Evolutionary conservation across 92 coral and sea anemone species (phyloP).

Genomic region (Nematostella vectensis): DNA sequence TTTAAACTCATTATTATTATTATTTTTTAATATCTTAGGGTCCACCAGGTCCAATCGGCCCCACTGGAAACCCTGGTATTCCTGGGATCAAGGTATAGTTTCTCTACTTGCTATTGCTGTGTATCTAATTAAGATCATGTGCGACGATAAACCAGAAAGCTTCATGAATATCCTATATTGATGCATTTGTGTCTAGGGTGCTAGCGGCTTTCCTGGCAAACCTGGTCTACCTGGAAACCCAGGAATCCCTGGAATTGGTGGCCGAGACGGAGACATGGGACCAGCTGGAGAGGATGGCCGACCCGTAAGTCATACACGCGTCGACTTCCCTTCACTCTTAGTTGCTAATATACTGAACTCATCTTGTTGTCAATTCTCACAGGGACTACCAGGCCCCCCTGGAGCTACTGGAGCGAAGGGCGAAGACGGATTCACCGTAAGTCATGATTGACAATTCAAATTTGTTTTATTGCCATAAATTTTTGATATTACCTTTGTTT

Average conservation of each 20-base stretch:
- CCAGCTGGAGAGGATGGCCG: conserved; percentile 46
- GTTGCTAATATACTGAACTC: too few species aligned
- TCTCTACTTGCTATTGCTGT: too few species aligned
- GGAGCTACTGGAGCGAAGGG: conserved; percentile 67
- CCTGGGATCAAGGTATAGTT: conserved; percentile 52
- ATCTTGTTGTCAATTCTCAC: too few species aligned
- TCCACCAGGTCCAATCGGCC: conserved; percentile 27
- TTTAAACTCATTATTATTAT: too few species aligned
- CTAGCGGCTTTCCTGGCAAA: conserved; percentile 28
- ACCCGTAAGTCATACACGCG: conserved; percentile 28
- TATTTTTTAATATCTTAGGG: conserved; percentile 18
- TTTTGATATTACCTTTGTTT: neutral
- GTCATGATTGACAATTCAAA: neutral
- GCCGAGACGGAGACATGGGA: conserved; percentile 46
- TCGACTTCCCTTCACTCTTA: neutral
- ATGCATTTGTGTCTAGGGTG: too few species aligned
- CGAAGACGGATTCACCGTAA: conserved; percentile 38
- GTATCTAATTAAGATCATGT: too few species aligned
- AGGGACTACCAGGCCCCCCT: conserved; percentile 30
- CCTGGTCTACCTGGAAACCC: conserved; percentile 33
- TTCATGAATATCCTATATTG: too few species aligned
- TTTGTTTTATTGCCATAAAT: neutral
- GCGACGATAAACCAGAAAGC: too few species aligned
- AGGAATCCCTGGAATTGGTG: conserved; percentile 40
- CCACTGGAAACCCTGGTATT: conserved; percentile 33